These are phyloP conservation scores for Euphonia xanthogaster DNA, from an alignment of 2,797 vertebrate genomes.

Conservation along the genomic window DNA sequence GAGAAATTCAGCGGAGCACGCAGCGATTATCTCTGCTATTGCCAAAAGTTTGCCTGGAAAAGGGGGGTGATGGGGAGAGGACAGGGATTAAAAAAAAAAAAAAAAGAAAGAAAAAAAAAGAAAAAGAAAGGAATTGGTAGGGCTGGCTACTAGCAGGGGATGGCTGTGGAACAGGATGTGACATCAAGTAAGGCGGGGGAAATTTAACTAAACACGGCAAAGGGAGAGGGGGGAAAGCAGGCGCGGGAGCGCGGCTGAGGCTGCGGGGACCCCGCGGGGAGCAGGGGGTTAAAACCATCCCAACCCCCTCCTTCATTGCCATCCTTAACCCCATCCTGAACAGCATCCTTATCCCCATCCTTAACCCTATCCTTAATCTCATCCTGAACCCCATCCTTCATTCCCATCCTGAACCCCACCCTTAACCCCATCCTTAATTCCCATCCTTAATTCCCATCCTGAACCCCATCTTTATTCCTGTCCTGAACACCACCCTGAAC, in stretches of 20 bases:
- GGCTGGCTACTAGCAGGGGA: conserved; percentile 57
- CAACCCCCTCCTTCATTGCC: too few species aligned
- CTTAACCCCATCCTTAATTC: too few species aligned
- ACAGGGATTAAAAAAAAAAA: neutral
- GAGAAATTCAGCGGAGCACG: conserved; percentile 58
- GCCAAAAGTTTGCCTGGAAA: conserved; percentile 85
- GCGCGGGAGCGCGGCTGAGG: neutral
- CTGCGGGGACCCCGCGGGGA: neutral
- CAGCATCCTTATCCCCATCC: too few species aligned
- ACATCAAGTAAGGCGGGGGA: conserved; percentile 85
- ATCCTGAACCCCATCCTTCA: too few species aligned
- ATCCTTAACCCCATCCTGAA: too few species aligned
- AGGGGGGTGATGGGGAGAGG: conserved; percentile 67
- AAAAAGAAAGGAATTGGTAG: conserved; percentile 36
- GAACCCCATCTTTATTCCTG: too few species aligned
- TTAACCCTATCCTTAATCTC: neutral
- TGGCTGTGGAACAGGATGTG: conserved; percentile 84
- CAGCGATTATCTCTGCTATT: conserved; percentile 62
- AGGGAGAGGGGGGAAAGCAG: neutral
- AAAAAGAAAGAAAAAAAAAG: neutral
- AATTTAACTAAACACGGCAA: conserved; percentile 77
- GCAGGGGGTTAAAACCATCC: neutral
- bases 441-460: too few species aligned
- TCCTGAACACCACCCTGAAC: too few species aligned
- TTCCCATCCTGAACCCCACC: too few species aligned